Conservation (phyloP, 2,888 invertebrate species). For the Zhuqinia jingwanae region DNA sequence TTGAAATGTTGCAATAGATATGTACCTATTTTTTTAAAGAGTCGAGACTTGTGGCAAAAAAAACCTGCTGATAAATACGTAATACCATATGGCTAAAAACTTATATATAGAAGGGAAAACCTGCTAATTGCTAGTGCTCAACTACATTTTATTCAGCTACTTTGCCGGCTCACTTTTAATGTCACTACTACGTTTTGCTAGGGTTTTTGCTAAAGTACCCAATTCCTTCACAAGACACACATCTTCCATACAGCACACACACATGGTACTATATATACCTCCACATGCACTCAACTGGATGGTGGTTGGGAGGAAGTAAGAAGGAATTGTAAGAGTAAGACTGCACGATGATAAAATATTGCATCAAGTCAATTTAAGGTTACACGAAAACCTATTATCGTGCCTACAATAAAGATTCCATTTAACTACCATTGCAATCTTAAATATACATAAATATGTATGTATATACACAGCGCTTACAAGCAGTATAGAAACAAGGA, state of each 20-base stretch:
- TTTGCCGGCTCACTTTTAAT: slow-evolving; percentile 24
- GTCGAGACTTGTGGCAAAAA: slow-evolving; percentile 21
- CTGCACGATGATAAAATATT: slow-evolving; percentile 51
- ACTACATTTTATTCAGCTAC: not conserved
- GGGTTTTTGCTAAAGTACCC: not conserved
- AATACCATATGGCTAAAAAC: not conserved
- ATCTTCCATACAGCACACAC: not conserved
- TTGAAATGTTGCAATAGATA: not conserved
- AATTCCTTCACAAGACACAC: not conserved
- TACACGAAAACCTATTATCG: slow-evolving; percentile 59
- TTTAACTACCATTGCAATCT: slow-evolving; percentile 34
- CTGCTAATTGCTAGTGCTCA: slow-evolving; percentile 18
- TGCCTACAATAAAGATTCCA: slow-evolving; percentile 54
- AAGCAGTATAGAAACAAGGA: not conserved
- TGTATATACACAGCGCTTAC: not conserved
- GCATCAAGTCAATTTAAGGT: slow-evolving; percentile 62
- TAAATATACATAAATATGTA: not conserved
- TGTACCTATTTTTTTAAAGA: too few species aligned
- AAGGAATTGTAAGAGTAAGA: not conserved
- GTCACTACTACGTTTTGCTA: not conserved
- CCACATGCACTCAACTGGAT: slow-evolving; percentile 9
- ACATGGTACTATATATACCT: too few species aligned
- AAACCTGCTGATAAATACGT: not conserved
- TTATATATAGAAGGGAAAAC: not conserved
- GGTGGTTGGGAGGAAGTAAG: too few species aligned